These are phyloP conservation scores for Pyrocoelia pectoralis DNA, from an alignment of 2,888 invertebrate species.

Conservation along the genomic window DNA sequence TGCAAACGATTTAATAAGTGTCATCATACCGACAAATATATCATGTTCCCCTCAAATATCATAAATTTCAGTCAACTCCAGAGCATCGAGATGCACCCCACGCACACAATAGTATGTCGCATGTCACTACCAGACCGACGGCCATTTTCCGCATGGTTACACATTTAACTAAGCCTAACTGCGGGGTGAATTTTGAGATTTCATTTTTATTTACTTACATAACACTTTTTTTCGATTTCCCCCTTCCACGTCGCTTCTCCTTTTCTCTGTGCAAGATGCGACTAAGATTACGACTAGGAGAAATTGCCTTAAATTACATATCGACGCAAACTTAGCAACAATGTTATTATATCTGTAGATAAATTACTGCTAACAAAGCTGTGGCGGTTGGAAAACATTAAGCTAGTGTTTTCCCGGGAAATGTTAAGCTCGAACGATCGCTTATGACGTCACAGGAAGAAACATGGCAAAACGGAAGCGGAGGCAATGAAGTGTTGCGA, in stretches of 20 bases:
- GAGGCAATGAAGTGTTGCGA: slow-evolving; percentile 43
- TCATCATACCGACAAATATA: slow-evolving; percentile 57
- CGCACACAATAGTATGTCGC: slow-evolving; percentile 56
- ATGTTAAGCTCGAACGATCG: slow-evolving; percentile 50
- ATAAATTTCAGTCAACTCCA: slow-evolving; percentile 59
- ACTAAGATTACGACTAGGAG: no score
- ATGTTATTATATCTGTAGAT: no score
- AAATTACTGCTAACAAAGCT: not conserved
- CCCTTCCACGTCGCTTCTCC: no score
- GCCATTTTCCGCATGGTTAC: slow-evolving; percentile 58
- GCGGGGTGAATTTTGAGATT: slow-evolving; percentile 31
- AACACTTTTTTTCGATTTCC: not conserved
- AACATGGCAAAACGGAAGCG: slow-evolving; percentile 37
- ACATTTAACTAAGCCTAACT: slow-evolving; percentile 42
- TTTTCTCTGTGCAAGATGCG: no score
- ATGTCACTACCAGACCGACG: slow-evolving; percentile 58
- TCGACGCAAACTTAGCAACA: no score
- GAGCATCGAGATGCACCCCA: slow-evolving; percentile 43
- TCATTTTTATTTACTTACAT: slow-evolving; percentile 27
- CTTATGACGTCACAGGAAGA: slow-evolving; percentile 46
- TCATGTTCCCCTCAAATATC: slow-evolving; percentile 49
- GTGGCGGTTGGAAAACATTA: slow-evolving; percentile 25
- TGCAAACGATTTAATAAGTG: slow-evolving; percentile 60
- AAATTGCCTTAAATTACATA: no score
- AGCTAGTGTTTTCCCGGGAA: slow-evolving; percentile 43